Base-by-base conservation (phyloP, 2,888 invertebrate genomes). In the Caenorhabditis imperialis region DNA sequence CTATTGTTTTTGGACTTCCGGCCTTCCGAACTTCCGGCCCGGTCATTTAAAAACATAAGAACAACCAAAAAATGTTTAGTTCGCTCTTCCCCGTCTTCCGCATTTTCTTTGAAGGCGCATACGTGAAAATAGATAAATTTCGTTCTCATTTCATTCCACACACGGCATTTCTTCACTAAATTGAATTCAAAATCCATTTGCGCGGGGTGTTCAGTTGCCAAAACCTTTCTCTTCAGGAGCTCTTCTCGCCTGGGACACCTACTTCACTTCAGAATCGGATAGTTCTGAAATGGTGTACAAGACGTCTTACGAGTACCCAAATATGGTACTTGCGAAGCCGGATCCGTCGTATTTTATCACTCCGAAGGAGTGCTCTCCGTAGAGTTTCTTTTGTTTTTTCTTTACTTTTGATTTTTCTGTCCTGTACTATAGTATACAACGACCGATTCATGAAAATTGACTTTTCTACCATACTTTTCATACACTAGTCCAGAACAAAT, bases 241-340 rank as follows among this genome's bases (percentile, higher is more conserved):
- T 45, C 74, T 79, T 22, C 70, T 79, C 33, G 79, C 77, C 10
- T 79, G 77, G 77, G 77, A 79, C 50, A 79, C 79, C 18, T 79
- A 75, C 35, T 79, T 79, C 72, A 69, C 76, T n/a, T 53, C 72
- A 2, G 74, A 76, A 16, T 37, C 58, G 35, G 57, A 73, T 47
- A 65, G 55, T 12, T 45, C 57, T 10, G 74, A 74, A 12, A 48
- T 67, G 38, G 74, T 78, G 30, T 74, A 53, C 38, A 55, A 74
- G 44, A 53, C 71, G 6, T 78, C 78, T 18, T 78, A 78, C 53
- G 73, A 75, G 54, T 78, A 78, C 45, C 72, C 70, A 20, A 30
- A 51, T 4, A 78, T 78, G 78, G 33, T 42, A 7, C 51, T 57
- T 16, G 51, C 67, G 2, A 55, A 40, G 20, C 61, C 72, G 7